Evolutionary conservation across 2,113 vertebrate species (phyloP).

Genomic region (Pelecanoides urinatrix): DNA sequence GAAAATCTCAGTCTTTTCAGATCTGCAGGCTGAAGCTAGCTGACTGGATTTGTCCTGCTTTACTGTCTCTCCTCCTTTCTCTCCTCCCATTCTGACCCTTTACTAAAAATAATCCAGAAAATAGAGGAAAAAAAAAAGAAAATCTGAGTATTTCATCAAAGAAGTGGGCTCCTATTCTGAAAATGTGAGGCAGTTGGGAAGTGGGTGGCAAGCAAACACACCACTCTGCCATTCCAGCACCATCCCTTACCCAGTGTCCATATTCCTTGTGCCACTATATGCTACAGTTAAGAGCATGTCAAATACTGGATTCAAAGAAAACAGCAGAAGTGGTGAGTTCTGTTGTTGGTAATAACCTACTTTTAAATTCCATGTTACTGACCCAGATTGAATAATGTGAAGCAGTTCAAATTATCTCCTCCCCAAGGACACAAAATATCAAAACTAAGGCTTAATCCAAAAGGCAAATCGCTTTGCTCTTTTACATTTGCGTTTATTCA

Average conservation of each 20-base stretch:
- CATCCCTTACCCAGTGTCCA: background rate
- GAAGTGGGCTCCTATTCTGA: background rate
- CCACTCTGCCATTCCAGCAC: background rate
- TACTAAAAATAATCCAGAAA: background rate
- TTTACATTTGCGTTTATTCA: background rate
- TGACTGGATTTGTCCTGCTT: constrained; percentile 20
- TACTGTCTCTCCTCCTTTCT: background rate
- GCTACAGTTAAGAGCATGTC: background rate
- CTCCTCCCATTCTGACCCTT: background rate
- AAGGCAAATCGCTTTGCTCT: background rate
- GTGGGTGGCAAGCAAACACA: background rate
- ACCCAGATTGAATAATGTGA: background rate
- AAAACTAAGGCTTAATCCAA: constrained; percentile 31
- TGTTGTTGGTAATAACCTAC: background rate
- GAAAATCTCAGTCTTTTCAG: background rate
- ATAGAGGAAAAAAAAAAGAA: background rate
- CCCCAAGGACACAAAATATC: background rate
- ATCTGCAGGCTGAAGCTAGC: background rate
- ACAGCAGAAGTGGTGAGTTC: background rate
- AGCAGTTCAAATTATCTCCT: background rate
- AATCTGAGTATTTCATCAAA: background rate
- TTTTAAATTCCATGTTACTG: background rate
- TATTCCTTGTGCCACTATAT: background rate
- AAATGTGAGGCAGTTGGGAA: background rate
- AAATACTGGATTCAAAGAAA: background rate